Conservation (phyloP, 2,888 invertebrate genomes). For the Anoncus sp. region DNA sequence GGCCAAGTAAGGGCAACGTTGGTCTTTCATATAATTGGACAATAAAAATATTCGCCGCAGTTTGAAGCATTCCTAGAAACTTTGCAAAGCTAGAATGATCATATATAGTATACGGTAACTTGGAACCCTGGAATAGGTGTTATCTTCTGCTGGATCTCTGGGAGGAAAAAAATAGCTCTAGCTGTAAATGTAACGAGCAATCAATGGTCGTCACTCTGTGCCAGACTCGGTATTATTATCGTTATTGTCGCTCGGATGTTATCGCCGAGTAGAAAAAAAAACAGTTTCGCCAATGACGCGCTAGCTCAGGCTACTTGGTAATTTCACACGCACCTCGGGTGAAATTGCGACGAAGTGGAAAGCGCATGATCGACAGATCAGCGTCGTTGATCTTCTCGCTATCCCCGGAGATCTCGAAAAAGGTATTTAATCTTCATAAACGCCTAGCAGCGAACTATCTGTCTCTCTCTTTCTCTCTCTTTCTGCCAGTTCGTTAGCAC, state of each 20-base stretch:
- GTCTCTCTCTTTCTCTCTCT: conserved; percentile 2
- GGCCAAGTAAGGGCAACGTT: background rate
- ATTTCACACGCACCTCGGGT: conserved; percentile 41
- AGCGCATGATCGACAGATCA: conserved; percentile 52
- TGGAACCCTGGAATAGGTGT: background rate
- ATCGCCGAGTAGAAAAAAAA: conserved; percentile 49
- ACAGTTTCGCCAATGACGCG: conserved; percentile 47
- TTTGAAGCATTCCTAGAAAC: background rate
- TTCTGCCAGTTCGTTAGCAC: conserved; percentile 54
- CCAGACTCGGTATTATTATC: background rate
- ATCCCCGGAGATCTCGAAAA: conserved; percentile 39
- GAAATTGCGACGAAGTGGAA: conserved; percentile 30
- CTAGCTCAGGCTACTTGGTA: conserved; percentile 39
- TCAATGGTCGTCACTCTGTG: conserved; percentile 28
- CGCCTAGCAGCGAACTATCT: conserved; percentile 2
- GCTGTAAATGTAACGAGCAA: conserved; percentile 54
- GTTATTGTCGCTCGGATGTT: conserved; percentile 32
- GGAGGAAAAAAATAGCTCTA: conserved; percentile 7
- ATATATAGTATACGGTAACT: background rate
- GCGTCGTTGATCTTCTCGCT: conserved; percentile 29
- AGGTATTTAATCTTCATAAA: conserved; percentile 57
- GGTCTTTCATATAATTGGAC: conserved; percentile 7
- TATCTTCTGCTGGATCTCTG: background rate
- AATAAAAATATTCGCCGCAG: conserved; percentile 12
- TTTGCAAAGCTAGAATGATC: background rate